These are phyloP conservation scores for Taphrorychus bicolor DNA, from an alignment of 2,888 invertebrate genomes.

Conservation along the genomic window DNA sequence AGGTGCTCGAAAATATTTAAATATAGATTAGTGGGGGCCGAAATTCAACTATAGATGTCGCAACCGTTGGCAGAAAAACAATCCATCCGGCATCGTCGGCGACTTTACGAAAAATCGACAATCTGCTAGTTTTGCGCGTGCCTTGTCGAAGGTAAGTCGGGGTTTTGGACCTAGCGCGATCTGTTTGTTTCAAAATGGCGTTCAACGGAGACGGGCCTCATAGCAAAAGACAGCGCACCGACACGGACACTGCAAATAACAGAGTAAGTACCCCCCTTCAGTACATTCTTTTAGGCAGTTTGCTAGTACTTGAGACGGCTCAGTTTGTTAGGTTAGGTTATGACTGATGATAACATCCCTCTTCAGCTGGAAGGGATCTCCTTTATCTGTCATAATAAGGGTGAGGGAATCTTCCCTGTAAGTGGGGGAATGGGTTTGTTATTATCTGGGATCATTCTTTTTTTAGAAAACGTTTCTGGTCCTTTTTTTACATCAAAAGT, in stretches of 20 bases:
- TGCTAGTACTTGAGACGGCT: neutral
- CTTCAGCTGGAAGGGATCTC: neutral
- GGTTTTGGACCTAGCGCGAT: conserved; percentile 44
- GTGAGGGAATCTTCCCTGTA: neutral
- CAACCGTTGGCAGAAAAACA: neutral
- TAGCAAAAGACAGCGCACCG: conserved; percentile 61
- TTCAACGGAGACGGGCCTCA: conserved; percentile 71
- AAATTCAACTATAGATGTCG: neutral
- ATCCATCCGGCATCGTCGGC: conserved; percentile 11
- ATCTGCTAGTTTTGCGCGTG: conserved; percentile 58
- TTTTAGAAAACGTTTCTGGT: too few species aligned
- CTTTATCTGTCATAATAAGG: neutral
- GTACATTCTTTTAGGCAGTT: neutral
- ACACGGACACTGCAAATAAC: conserved; percentile 59
- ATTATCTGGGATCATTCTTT: too few species aligned
- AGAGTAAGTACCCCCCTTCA: conserved; percentile 55
- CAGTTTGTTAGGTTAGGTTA: conserved; percentile 26
- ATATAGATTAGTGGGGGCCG: too few species aligned
- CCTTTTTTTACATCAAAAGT: too few species aligned
- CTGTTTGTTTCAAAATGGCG: conserved; percentile 71
- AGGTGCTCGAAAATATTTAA: too few species aligned
- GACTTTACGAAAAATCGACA: conserved; percentile 34
- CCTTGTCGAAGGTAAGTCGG: conserved; percentile 52
- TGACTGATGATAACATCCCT: conserved; percentile 12
- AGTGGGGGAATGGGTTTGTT: too few species aligned